These are phyloP conservation scores for Esox masquinongy DNA, from an alignment of 2,797 vertebrate species.

Conservation along the genomic window DNA sequence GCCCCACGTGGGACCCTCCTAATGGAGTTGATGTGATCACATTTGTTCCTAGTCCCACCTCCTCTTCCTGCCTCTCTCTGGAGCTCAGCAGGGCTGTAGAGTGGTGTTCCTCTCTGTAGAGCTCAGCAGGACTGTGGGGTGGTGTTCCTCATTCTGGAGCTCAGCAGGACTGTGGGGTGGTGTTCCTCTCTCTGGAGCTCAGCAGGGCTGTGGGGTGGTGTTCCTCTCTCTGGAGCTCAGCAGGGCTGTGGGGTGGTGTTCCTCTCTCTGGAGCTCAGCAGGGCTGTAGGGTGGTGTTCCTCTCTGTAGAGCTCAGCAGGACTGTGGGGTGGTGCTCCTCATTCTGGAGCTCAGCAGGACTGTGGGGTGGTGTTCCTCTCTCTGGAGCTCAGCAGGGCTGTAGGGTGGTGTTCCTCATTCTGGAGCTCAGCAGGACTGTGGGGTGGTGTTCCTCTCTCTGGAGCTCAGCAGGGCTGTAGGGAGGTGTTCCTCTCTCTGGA, in stretches of 20 bases:
- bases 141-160: too few species aligned
- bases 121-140: not conserved
- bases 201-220: too few species aligned
- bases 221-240: not conserved
- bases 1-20: conserved; percentile 35
- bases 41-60: conserved; percentile 40
- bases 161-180: too few species aligned
- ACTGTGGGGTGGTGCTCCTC: not conserved
- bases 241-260: not conserved
- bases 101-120: conserved; percentile 21
- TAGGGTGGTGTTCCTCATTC: too few species aligned
- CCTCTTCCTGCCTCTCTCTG: conserved; percentile 27
- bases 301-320: not conserved
- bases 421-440: not conserved
- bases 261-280: conserved; percentile 14
- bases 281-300: conserved; percentile 27
- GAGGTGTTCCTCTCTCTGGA: conserved; percentile 21
- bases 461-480: conserved; percentile 4
- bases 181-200: too few species aligned
- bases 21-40: conserved; percentile 53
- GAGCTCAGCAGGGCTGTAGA: conserved; percentile 3
- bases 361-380: too few species aligned
- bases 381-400: too few species aligned
- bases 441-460: conserved; percentile 7
- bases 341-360: too few species aligned